phyloP scores from a whole-genome alignment of 2,113 vertebrate species.

The Oncorhynchus gorbuscha region DNA sequence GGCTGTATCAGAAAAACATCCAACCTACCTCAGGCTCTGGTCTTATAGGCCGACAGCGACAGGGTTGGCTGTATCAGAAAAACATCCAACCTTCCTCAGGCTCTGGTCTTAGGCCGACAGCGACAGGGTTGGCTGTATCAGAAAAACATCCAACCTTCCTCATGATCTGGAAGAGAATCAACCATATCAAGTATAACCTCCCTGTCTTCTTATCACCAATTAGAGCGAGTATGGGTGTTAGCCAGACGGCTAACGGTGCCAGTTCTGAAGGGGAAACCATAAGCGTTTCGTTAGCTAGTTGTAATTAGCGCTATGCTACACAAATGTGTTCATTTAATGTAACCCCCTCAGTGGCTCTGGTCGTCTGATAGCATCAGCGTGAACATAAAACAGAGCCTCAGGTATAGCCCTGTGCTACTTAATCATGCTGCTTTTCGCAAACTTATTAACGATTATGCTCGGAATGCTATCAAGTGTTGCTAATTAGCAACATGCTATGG shows the following conservation, averaged over 20 bases:
- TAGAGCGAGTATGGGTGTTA: constrained; percentile 18
- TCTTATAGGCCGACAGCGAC: not conserved
- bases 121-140: not conserved
- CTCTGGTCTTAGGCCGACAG: not conserved
- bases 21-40: constrained; percentile 14
- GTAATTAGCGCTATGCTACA: constrained; percentile 42
- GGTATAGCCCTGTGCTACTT: not conserved
- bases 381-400: not conserved
- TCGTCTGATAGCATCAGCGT: constrained; percentile 13
- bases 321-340: constrained; percentile 17
- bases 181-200: constrained; percentile 6
- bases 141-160: not conserved
- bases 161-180: constrained; percentile 25
- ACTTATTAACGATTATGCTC: not conserved
- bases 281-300: constrained; percentile 18
- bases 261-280: constrained; percentile 19
- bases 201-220: constrained; percentile 30
- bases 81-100: not conserved
- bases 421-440: not conserved
- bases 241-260: constrained; percentile 28
- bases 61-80: not conserved
- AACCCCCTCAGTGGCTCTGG: constrained; percentile 19
- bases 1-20: not conserved
- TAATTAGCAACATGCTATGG: not conserved
- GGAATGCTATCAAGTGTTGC: too few relatives aligned